Conservation (phyloP, 2,888 invertebrate species). For the Protula sp. region DNA sequence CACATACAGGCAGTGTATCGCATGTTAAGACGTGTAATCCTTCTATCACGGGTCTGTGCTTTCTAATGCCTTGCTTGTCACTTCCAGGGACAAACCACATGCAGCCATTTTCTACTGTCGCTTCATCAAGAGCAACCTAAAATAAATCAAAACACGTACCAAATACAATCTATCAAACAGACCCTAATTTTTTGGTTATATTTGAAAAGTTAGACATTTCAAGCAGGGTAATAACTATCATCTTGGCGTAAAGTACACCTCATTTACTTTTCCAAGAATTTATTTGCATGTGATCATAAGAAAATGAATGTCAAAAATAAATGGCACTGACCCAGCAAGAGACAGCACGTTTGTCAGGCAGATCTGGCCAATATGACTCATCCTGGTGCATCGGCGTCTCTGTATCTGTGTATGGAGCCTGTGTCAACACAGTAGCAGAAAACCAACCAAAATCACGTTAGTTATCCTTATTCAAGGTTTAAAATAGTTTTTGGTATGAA, state of each 20-base stretch:
- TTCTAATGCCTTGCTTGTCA: conserved; percentile 8
- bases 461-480: too few relatives aligned
- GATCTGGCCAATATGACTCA: conserved; percentile 24
- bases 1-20: too few relatives aligned
- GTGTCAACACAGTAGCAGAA: too few relatives aligned
- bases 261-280: too few relatives aligned
- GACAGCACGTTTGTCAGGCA: conserved; percentile 25
- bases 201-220: too few relatives aligned
- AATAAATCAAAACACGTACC: conserved; percentile 30
- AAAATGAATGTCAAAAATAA: background rate
- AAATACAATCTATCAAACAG: background rate
- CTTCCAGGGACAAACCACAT: conserved; percentile 35
- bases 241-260: too few relatives aligned
- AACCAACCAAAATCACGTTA: too few relatives aligned
- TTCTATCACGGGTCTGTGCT: conserved; percentile 12
- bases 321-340: conserved; percentile 21
- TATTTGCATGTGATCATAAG: background rate
- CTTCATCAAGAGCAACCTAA: conserved; percentile 33
- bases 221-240: too few relatives aligned
- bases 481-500: too few relatives aligned
- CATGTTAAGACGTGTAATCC: conserved; percentile 21
- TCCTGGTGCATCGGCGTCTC: conserved; percentile 25
- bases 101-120: conserved; percentile 36
- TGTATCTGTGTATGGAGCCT: conserved; percentile 19
- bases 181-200: too few relatives aligned